Conservation (phyloP, 2,888 invertebrate species). For the Timema podura region DNA sequence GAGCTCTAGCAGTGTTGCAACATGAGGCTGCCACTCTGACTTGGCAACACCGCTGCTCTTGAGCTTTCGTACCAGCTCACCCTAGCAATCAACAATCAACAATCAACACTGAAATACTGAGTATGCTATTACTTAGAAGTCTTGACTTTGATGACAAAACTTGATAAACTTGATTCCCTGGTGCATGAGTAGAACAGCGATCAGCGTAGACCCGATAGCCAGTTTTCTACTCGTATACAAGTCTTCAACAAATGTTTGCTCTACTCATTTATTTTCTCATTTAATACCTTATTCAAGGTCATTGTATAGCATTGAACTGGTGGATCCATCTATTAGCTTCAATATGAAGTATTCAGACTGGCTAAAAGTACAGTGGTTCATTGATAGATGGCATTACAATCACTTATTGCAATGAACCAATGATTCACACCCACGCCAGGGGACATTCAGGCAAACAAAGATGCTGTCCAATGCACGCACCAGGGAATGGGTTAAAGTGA, state of each 20-base stretch:
- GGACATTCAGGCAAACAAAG: too few species aligned
- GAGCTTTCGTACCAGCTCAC: constrained; percentile 66
- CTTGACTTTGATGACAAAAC: not conserved
- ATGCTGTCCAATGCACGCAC: too few species aligned
- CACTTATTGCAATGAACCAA: too few species aligned
- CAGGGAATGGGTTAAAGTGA: too few species aligned
- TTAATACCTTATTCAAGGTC: not conserved
- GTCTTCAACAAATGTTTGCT: constrained; percentile 34
- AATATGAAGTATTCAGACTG: too few species aligned
- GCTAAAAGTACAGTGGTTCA: too few species aligned
- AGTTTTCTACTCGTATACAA: constrained; percentile 18
- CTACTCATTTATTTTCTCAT: too few species aligned
- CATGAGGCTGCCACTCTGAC: constrained; percentile 43
- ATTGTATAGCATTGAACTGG: too few species aligned
- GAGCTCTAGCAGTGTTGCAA: constrained; percentile 44
- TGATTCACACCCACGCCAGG: too few species aligned
- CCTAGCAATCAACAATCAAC: constrained; percentile 50
- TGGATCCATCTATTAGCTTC: too few species aligned
- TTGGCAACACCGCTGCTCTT: constrained; percentile 68
- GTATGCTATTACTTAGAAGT: not conserved
- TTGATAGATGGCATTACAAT: too few species aligned
- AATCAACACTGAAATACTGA: not conserved
- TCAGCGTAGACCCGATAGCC: constrained; percentile 23
- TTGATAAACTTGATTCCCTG: constrained; percentile 15
- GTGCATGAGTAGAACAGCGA: constrained; percentile 28